Conservation (phyloP, 1,140 invertebrate species). For the Myzus persicae region DNA sequence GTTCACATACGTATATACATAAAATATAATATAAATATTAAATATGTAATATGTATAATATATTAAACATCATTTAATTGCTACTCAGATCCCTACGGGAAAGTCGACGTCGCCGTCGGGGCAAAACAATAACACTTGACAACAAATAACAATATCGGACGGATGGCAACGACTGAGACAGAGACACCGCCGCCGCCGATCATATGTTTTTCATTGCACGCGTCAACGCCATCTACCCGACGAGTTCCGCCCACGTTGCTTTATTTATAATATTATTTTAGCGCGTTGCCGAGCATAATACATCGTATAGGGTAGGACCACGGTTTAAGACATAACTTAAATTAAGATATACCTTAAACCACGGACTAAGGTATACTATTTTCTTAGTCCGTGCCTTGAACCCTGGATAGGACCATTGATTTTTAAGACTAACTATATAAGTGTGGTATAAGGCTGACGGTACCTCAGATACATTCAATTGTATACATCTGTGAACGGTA, state of each 20-base stretch:
- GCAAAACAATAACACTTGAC: conserved; percentile 28
- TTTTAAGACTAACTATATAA: no score
- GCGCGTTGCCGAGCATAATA: no score
- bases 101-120: neutral
- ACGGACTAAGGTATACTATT: no score
- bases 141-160: conserved; percentile 32
- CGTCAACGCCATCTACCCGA: neutral
- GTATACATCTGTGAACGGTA: no score
- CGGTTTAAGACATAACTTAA: no score
- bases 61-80: neutral
- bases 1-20: neutral
- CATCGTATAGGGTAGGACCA: no score
- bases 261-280: neutral
- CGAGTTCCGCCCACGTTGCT: neutral
- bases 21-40: neutral
- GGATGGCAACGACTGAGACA: neutral
- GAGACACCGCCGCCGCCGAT: neutral
- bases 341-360: no score
- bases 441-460: no score
- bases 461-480: no score
- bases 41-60: neutral
- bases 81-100: neutral
- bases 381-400: no score
- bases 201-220: conserved; percentile 2
- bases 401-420: no score